These are phyloP conservation scores for Seriola dumerili DNA, from an alignment of 2,113 vertebrate genomes.

Conservation along the genomic window DNA sequence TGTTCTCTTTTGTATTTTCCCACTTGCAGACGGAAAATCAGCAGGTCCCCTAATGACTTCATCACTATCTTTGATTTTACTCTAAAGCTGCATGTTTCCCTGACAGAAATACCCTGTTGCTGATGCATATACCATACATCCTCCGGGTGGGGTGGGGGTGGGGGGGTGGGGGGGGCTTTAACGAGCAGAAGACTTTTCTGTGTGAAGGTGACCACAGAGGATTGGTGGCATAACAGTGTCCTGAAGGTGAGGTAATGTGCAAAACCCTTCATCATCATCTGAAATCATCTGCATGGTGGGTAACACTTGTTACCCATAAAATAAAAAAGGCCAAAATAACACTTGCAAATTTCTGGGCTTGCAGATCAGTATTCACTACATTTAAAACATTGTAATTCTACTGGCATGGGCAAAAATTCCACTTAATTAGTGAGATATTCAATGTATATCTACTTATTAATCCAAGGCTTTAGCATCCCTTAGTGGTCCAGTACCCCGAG, in stretches of 20 bases:
- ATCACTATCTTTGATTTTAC: slow-evolving; percentile 62
- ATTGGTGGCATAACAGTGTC: slow-evolving; percentile 8
- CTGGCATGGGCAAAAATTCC: slow-evolving; percentile 21
- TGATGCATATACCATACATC: slow-evolving; percentile 42
- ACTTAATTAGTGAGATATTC: slow-evolving; percentile 59
- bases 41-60: slow-evolving; percentile 57
- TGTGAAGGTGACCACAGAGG: slow-evolving; percentile 2
- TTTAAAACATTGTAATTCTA: slow-evolving; percentile 11
- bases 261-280: slow-evolving; percentile 11
- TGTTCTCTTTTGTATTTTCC: slow-evolving; percentile 36
- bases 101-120: slow-evolving; percentile 57
- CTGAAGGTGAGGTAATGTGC: neutral
- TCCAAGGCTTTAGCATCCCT: slow-evolving; percentile 51
- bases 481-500: slow-evolving; percentile 41
- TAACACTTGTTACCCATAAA: neutral
- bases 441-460: slow-evolving; percentile 59
- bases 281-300: neutral
- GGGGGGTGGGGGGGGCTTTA: too few species aligned
- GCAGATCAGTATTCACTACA: slow-evolving; percentile 44
- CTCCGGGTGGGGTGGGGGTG: neutral
- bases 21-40: slow-evolving; percentile 46
- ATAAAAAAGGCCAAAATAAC: neutral
- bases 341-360: neutral
- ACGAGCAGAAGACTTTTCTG: neutral
- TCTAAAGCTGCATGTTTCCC: slow-evolving; percentile 57